phyloP scores from a whole-genome alignment of 2,888 invertebrate species.

The Drosophila macrospina region DNA sequence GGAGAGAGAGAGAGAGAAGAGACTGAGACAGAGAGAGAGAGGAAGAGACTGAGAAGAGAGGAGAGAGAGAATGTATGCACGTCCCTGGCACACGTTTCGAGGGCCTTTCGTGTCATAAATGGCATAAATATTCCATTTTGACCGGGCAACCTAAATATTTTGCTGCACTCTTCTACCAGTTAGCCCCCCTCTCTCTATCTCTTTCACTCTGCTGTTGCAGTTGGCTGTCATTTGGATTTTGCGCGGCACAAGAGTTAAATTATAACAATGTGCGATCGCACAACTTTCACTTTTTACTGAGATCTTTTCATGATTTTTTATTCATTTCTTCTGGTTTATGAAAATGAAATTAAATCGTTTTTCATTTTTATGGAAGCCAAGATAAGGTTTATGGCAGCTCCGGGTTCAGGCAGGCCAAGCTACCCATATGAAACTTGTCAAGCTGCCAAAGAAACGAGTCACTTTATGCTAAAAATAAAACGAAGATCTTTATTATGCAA shows the following conservation, averaged over 20 bases:
- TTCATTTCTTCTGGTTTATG: constrained; percentile 21
- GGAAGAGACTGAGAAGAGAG: background rate
- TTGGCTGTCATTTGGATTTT: background rate
- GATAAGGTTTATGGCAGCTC: constrained; percentile 52
- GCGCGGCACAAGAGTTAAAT: constrained; percentile 43
- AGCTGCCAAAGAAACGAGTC: constrained; percentile 10
- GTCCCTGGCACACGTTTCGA: constrained; percentile 75
- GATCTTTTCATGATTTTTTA: constrained; percentile 34
- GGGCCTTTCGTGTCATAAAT: constrained; percentile 81
- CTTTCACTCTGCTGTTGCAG: background rate
- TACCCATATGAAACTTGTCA: background rate
- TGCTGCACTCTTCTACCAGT: constrained; percentile 26
- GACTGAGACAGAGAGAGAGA: no score
- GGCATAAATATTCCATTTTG: constrained; percentile 80
- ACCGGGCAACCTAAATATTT: constrained; percentile 77
- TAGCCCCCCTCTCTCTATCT: constrained; percentile 1
- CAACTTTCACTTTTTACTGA: constrained; percentile 70
- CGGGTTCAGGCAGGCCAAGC: constrained; percentile 36
- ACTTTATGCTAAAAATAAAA: no score
- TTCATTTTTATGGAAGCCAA: constrained; percentile 67
- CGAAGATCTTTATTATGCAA: background rate
- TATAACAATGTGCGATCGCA: constrained; percentile 68
- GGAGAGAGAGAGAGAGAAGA: background rate
- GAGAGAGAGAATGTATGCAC: constrained; percentile 25
- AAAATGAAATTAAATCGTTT: constrained; percentile 77